Evolutionary conservation across 2,888 invertebrate species (phyloP).

Genomic region (Ochropleura leucogaster): DNA sequence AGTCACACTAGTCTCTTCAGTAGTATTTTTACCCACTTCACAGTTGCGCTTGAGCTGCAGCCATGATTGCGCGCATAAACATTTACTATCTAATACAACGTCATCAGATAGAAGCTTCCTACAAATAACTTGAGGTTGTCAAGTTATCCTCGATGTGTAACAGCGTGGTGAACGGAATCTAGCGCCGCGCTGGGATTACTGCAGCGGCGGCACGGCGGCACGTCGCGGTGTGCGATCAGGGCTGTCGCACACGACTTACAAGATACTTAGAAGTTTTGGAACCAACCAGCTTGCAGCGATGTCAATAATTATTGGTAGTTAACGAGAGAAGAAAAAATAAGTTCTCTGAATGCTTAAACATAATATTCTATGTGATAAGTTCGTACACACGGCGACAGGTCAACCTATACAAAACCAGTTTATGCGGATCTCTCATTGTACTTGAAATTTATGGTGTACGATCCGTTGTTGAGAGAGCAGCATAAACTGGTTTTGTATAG

Average conservation of each 20-base stretch:
- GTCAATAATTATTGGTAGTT: too few relatives aligned
- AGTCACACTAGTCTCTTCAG: neutral
- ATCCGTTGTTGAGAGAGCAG: too few relatives aligned
- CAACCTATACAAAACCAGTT: too few relatives aligned
- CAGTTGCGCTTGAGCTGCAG: neutral
- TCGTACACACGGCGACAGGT: too few relatives aligned
- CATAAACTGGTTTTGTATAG: too few relatives aligned
- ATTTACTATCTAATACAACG: constrained; percentile 5
- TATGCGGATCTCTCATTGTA: too few relatives aligned
- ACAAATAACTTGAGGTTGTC: constrained; percentile 37
- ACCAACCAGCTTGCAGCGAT: too few relatives aligned
- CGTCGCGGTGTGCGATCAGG: constrained; percentile 26
- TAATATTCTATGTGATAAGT: too few relatives aligned
- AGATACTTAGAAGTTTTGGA: neutral
- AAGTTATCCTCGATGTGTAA: constrained; percentile 43
- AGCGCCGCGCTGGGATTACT: constrained; percentile 34
- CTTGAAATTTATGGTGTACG: too few relatives aligned
- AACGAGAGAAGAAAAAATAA: too few relatives aligned
- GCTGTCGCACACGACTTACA: neutral
- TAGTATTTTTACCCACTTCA: neutral
- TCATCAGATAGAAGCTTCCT: constrained; percentile 29
- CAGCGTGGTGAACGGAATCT: constrained; percentile 40
- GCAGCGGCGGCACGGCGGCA: constrained; percentile 23
- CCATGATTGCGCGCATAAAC: neutral
- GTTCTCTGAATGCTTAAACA: too few relatives aligned